phyloP scores from a whole-genome alignment of 2,888 invertebrate genomes.

The Stenchaetothrips biformis region DNA sequence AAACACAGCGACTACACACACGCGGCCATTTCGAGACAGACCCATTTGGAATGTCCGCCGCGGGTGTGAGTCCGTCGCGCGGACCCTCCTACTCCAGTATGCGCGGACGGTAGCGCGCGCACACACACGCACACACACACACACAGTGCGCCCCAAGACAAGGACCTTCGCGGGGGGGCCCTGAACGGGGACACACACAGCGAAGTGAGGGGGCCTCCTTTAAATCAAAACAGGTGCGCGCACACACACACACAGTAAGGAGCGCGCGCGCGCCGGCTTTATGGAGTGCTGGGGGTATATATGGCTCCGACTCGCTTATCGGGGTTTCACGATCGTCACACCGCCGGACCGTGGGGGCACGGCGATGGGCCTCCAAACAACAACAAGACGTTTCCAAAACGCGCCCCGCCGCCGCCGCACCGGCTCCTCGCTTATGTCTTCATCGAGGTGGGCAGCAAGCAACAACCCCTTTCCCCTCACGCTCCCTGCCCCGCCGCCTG shows the following conservation, averaged over 20 bases:
- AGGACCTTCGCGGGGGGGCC: neutral
- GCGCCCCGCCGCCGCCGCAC: neutral
- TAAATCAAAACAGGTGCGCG: slow-evolving; percentile 18
- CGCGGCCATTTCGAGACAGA: too few relatives aligned
- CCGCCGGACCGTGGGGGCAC: too few relatives aligned
- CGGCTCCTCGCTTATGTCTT: neutral
- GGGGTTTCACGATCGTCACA: too few relatives aligned
- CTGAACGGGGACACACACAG: too few relatives aligned
- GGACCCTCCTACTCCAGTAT: neutral
- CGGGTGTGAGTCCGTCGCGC: too few relatives aligned
- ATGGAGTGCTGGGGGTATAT: neutral
- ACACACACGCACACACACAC: neutral
- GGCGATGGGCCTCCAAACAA: too few relatives aligned
- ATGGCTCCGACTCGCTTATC: too few relatives aligned
- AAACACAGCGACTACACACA: too few relatives aligned
- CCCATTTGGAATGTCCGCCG: too few relatives aligned
- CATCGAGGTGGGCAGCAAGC: neutral
- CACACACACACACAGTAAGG: neutral
- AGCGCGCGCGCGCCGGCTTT: neutral
- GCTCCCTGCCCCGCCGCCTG: neutral
- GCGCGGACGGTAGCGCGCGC: slow-evolving; percentile 7
- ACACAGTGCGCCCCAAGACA: neutral
- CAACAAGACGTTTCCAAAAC: neutral
- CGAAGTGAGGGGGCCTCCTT: neutral
- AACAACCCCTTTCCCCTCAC: neutral